These are phyloP conservation scores for Leptinotarsa defecta DNA, from an alignment of 1,140 invertebrate species.

Conservation along the genomic window DNA sequence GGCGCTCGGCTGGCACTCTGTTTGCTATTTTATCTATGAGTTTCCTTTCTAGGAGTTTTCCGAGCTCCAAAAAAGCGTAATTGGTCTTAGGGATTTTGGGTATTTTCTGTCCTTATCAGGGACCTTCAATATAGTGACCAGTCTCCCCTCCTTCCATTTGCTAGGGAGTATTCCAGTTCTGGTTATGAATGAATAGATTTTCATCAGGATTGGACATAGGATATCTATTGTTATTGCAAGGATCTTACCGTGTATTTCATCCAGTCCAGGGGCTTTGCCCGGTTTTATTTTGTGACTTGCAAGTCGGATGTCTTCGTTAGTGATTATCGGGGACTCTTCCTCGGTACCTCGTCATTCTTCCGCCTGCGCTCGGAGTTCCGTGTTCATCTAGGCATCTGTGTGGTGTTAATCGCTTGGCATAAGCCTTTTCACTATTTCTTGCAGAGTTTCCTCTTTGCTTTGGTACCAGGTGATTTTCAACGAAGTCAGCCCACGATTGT, in stretches of 20 bases:
- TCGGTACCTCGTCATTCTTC: background rate
- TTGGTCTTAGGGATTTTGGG: background rate
- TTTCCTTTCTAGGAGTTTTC: background rate
- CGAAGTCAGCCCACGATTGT: background rate
- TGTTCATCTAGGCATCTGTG: background rate
- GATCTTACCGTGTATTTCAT: background rate
- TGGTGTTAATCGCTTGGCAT: background rate
- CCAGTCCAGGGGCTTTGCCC: background rate
- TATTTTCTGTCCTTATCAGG: background rate
- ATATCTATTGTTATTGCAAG: background rate
- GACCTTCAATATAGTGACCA: background rate
- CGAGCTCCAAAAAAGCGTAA: background rate
- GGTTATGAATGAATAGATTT: background rate
- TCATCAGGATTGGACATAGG: background rate
- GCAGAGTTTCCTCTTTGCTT: background rate
- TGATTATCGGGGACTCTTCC: background rate
- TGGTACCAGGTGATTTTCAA: background rate
- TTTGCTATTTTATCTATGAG: background rate
- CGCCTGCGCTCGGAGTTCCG: background rate
- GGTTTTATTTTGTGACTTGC: background rate
- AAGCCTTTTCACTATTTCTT: background rate
- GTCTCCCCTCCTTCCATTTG: background rate
- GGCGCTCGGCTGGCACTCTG: background rate
- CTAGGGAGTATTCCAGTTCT: background rate
- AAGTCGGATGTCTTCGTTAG: background rate